phyloP scores from a whole-genome alignment of 2,888 invertebrate species.

The Neria commutata region DNA sequence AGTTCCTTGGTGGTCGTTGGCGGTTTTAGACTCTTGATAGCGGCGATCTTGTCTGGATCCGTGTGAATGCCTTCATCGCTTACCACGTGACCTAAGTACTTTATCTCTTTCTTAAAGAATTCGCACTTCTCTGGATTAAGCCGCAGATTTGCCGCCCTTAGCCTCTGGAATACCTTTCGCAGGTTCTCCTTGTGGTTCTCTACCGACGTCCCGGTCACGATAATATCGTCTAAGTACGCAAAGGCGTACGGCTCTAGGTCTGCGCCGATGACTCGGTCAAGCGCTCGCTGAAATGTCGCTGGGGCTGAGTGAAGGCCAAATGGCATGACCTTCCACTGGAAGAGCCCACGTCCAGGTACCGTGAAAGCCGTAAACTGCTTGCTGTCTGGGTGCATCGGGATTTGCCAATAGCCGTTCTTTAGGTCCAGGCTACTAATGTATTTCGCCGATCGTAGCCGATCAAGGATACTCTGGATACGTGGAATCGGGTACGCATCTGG shows the following conservation, averaged over 20 bases:
- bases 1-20: not conserved
- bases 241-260: not conserved
- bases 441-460: too few species aligned
- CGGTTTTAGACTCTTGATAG: not conserved
- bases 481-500: too few species aligned
- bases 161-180: not conserved
- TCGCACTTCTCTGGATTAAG: not conserved
- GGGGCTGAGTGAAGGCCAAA: not conserved
- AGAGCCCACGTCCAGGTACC: too few species aligned
- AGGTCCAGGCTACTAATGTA: too few species aligned
- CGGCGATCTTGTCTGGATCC: not conserved
- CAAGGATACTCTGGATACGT: too few species aligned
- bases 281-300: not conserved
- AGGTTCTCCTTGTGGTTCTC: not conserved
- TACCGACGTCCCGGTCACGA: not conserved
- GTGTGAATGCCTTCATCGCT: not conserved
- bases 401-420: too few species aligned
- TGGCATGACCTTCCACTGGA: too few species aligned
- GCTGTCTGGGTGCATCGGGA: too few species aligned
- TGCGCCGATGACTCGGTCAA: not conserved
- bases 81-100: not conserved
- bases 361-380: too few species aligned
- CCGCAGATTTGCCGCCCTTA: constrained; percentile 7
- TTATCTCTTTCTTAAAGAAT: not conserved
- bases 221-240: not conserved